Evolutionary conservation across 2,888 invertebrate species (phyloP), one percentile per base, ranked within the genome.

Genomic region (Ellobium chinense): DNA sequence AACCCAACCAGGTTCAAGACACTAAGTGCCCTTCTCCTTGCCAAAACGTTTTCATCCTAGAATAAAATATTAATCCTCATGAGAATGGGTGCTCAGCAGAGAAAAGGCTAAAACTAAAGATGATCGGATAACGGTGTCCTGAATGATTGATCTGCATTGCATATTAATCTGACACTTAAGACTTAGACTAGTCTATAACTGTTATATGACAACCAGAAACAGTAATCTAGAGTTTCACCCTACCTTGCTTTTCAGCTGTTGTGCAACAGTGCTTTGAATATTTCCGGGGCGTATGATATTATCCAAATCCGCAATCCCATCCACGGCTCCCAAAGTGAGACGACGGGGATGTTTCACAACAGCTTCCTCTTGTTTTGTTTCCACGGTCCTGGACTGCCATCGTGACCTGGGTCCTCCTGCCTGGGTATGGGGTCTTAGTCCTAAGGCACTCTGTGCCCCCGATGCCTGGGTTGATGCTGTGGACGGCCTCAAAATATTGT

Each of bases 311-410:
- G 87, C 87, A 31, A 91, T 89, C 2, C 91, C 91, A 74, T 91
- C 91, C 21, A 91, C 89, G 24, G 88, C 84, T 2, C 89, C 89
- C 0, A 91, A 73, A 18, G 91, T 91, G 65, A 90, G 83, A 7
- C 91, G 83, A 1, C 91, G 85, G 2, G 87, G 87, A 37, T 88
- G 87, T 83, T 88, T 88, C 56, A 85, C 80, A 12, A 86, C 87
- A 27, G 84, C 82, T 34, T 85, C 87, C 66, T 88, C 88, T 37
- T 82, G 79, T 54, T 82, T 74, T n/a, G 83, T 76, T 66, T 86
- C 86, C 34, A 83, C 79, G 9, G 83, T 65, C 27, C 82, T 79
- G n/a, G 83, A 82, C 39, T 80, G 80, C 84, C 82, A 87, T 54
- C 82, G 83, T 39, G 86, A 81, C 63, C 88, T 84, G 2, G 87